phyloP scores from a whole-genome alignment of 2,888 invertebrate genomes.

The Troides aeacus region DNA sequence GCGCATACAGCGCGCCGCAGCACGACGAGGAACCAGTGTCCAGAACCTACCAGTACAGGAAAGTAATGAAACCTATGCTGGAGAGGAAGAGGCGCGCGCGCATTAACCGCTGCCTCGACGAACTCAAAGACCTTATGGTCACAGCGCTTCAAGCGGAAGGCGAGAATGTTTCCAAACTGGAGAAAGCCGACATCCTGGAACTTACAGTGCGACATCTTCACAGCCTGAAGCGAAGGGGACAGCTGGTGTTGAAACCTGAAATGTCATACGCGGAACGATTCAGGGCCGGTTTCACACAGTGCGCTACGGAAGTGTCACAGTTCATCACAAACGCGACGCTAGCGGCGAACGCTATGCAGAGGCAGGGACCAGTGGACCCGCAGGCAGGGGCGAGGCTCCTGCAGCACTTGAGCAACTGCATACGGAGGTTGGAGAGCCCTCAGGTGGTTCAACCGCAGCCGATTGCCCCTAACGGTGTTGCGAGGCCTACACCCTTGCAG shows the following conservation, averaged over 20 bases:
- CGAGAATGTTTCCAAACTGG: constrained; percentile 91
- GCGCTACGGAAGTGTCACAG: constrained; percentile 93
- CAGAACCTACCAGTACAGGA: constrained; percentile 94
- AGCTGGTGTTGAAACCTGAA: constrained; percentile 79
- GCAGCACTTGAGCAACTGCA: constrained; percentile 86
- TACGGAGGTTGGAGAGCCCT: constrained; percentile 87
- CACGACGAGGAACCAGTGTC: constrained; percentile 85
- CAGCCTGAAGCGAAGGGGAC: constrained; percentile 86
- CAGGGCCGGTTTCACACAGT: constrained; percentile 92
- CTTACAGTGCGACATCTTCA: constrained; percentile 91
- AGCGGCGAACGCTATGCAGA: constrained; percentile 86
- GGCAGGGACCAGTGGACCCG: constrained; percentile 86
- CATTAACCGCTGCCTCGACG: constrained; percentile 93
- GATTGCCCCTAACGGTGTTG: constrained; percentile 74
- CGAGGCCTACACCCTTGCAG: constrained; percentile 69
- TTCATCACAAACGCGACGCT: constrained; percentile 82
- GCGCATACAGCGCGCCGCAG: constrained; percentile 73
- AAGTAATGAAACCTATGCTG: constrained; percentile 95
- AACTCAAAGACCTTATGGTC: constrained; percentile 93
- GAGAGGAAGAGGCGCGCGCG: constrained; percentile 92
- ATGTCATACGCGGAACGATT: constrained; percentile 89
- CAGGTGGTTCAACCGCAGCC: constrained; percentile 78
- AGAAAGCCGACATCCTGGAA: constrained; percentile 93
- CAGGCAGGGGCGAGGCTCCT: constrained; percentile 90
- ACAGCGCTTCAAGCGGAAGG: constrained; percentile 92